Percentiles rank a stretch among this genome's conserved stretches.
Evolutionary conservation across 1,140 invertebrate genomes (phyloP).

Genomic region (Bombus pyrosoma): DNA sequence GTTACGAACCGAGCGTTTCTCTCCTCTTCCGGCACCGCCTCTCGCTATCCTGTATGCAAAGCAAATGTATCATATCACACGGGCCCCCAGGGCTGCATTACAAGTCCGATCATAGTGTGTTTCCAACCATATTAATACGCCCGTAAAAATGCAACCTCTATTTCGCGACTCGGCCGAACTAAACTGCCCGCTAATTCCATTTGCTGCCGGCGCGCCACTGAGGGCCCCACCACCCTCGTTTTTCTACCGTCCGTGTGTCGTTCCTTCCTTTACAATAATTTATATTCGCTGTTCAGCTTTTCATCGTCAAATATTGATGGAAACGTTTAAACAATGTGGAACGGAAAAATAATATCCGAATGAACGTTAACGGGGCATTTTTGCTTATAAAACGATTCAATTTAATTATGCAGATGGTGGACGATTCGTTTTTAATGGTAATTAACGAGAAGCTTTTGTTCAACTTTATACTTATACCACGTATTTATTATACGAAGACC

Average conservation of each 20-base stretch:
- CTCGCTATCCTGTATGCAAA: slow-evolving; percentile 71
- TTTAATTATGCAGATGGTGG: background rate
- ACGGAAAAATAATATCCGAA: background rate
- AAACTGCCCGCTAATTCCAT: slow-evolving; percentile 76
- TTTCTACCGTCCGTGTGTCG: background rate
- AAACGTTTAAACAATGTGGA: slow-evolving; percentile 2
- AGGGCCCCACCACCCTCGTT: background rate
- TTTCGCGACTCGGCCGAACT: slow-evolving; percentile 67
- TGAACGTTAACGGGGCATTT: background rate
- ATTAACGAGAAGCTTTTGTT: too few relatives aligned
- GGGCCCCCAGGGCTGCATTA: slow-evolving; percentile 78
- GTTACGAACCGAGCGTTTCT: slow-evolving; percentile 2
- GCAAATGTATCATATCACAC: slow-evolving; percentile 78
- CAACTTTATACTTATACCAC: too few relatives aligned
- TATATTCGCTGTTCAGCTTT: slow-evolving; percentile 4
- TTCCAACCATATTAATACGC: slow-evolving; percentile 75
- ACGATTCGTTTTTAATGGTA: too few relatives aligned
- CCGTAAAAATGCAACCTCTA: slow-evolving; percentile 74
- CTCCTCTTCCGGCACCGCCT: slow-evolving; percentile 51
- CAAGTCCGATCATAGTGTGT: slow-evolving; percentile 76
- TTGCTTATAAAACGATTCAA: background rate
- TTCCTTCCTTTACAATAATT: slow-evolving; percentile 22
- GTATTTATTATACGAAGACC: too few relatives aligned
- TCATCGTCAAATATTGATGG: slow-evolving; percentile 1
- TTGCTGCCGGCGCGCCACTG: slow-evolving; percentile 51